Percentiles rank a stretch among this genome's conserved stretches.
Evolutionary conservation across 2,888 invertebrate genomes (phyloP).

Genomic region (Caenorhabditis angaria): DNA sequence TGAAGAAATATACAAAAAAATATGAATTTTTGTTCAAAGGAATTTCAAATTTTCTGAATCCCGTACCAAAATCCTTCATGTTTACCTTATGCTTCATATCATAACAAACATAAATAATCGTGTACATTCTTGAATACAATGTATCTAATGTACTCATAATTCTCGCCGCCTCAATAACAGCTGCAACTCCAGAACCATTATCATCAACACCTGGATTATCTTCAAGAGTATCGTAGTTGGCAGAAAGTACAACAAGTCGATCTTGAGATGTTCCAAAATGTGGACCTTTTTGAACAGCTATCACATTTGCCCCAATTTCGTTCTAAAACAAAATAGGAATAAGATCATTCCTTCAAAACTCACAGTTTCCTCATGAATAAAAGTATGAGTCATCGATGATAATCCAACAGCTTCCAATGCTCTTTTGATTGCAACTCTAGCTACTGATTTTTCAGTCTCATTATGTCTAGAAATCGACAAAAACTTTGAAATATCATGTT

Average conservation of each 20-base stretch:
- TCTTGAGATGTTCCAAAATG: conserved; percentile 49
- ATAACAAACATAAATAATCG: conserved; percentile 48
- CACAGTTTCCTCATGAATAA: conserved; percentile 50
- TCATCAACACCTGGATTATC: conserved; percentile 53
- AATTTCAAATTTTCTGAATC: conserved; percentile 1
- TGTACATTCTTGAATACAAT: conserved; percentile 42
- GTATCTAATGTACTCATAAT: conserved; percentile 43
- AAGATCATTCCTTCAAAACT: conserved; percentile 7
- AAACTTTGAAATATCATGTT: conserved; percentile 51
- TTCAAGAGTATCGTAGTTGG: conserved; percentile 54
- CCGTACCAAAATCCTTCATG: neutral
- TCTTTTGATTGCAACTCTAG: conserved; percentile 39
- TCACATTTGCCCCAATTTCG: conserved; percentile 53
- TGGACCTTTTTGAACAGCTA: conserved; percentile 49
- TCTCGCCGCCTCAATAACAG: conserved; percentile 45
- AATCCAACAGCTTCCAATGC: conserved; percentile 50
- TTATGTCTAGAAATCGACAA: conserved; percentile 48
- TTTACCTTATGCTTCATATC: conserved; percentile 55
- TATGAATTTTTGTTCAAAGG: neutral
- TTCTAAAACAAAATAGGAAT: conserved; percentile 28
- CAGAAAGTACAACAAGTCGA: conserved; percentile 41
- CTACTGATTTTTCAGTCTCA: conserved; percentile 45
- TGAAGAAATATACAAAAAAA: no score
- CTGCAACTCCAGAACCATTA: conserved; percentile 56
- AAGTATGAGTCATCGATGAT: conserved; percentile 48